phyloP scores from a whole-genome alignment of 2,113 vertebrate species.

The Corvus hawaiiensis region DNA sequence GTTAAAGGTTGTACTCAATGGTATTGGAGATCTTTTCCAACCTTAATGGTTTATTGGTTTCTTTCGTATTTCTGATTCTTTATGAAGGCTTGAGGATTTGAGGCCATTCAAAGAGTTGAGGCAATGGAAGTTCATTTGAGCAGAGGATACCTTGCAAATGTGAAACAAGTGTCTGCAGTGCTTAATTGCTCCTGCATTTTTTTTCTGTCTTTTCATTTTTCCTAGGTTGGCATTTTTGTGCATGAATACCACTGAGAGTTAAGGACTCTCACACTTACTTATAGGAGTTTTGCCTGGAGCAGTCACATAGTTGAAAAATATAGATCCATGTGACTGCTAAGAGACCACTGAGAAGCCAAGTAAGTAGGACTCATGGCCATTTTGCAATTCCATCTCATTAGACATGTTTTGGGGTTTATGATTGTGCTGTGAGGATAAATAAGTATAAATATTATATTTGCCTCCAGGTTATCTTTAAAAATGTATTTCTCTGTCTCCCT shows the following conservation, averaged over 20 bases:
- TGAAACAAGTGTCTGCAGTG: neutral
- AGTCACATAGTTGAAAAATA: slow-evolving; percentile 75
- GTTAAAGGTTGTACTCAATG: neutral
- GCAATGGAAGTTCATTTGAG: neutral
- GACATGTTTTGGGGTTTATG: slow-evolving; percentile 78
- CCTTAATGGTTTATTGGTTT: neutral
- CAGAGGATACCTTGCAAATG: neutral
- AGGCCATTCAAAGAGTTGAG: neutral
- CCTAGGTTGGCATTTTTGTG: slow-evolving; percentile 68
- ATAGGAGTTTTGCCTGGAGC: slow-evolving; percentile 79
- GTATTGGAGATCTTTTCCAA: neutral
- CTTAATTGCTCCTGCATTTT: slow-evolving; percentile 22
- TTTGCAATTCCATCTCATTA: slow-evolving; percentile 84
- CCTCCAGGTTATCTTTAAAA: slow-evolving; percentile 86
- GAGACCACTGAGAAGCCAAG: slow-evolving; percentile 69
- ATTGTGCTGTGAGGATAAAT: slow-evolving; percentile 82
- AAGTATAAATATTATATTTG: slow-evolving; percentile 89
- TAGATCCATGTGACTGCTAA: slow-evolving; percentile 69
- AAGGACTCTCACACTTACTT: slow-evolving; percentile 60
- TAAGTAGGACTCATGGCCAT: slow-evolving; percentile 71
- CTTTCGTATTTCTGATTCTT: neutral
- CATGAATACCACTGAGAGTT: slow-evolving; percentile 66
- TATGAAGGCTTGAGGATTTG: neutral
- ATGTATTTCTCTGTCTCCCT: slow-evolving; percentile 76
- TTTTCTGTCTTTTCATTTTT: slow-evolving; percentile 42